Percentiles rank a stretch among this genome's conserved stretches.
phyloP scores from a whole-genome alignment of 64 coral and sea anemone genomes.

The Stichodactyla helianthus region DNA sequence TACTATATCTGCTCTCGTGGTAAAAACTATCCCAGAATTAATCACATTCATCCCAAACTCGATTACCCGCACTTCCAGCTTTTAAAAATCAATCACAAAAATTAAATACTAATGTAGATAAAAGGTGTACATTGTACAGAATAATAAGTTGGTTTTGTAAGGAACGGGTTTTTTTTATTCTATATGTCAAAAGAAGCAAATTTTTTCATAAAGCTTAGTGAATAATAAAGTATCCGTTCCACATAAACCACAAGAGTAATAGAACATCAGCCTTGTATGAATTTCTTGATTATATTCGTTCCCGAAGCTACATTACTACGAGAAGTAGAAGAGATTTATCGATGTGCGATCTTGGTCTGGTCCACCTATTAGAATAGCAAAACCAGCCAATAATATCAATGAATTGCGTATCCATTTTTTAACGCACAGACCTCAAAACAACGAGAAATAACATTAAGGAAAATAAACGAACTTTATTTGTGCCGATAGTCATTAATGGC shows the following conservation, averaged over 20 bases:
- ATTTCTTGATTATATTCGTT: background rate
- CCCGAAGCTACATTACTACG: background rate
- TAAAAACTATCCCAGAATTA: background rate
- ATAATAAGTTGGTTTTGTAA: background rate
- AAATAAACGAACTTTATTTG: slow-evolving; percentile 6
- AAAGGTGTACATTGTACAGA: background rate
- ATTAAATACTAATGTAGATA: background rate
- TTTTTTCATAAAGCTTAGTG: background rate
- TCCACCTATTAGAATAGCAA: background rate
- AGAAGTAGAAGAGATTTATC: background rate
- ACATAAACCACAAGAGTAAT: background rate
- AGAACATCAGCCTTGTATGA: background rate
- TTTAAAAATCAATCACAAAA: background rate
- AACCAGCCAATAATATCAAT: background rate
- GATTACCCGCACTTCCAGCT: background rate
- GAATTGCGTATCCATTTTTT: background rate
- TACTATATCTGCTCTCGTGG: background rate
- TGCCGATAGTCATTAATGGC: background rate
- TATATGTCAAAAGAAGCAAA: background rate
- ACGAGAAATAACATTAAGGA: background rate
- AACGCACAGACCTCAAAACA: background rate
- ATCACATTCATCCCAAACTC: background rate
- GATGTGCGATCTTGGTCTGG: background rate
- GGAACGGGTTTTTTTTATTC: background rate
- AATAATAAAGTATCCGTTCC: background rate